Evolutionary conservation across 2,797 vertebrate species (phyloP).

Genomic region (Carcharodon carcharias): DNA sequence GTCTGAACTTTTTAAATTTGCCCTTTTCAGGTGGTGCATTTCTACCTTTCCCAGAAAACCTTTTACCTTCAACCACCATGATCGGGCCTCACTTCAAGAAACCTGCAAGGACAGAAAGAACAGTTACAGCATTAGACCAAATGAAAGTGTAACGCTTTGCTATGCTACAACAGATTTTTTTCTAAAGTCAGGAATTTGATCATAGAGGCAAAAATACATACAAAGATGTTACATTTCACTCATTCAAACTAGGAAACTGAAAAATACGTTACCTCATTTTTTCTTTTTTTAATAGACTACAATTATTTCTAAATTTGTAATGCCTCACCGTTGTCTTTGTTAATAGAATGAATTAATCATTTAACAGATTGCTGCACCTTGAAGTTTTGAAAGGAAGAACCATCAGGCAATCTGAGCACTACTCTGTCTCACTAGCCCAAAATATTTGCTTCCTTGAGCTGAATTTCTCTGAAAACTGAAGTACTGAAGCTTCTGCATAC

Average conservation of each 20-base stretch:
- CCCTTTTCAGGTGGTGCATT: constrained; percentile 45
- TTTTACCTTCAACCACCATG: constrained; percentile 55
- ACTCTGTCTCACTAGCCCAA: neutral
- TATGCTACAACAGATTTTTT: constrained; percentile 20
- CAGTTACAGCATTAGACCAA: accelerated
- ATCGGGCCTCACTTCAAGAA: constrained; percentile 42
- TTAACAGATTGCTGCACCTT: neutral
- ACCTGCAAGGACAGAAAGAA: neutral
- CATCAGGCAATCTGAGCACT: neutral
- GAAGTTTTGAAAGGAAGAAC: neutral
- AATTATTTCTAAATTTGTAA: neutral
- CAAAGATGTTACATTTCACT: neutral
- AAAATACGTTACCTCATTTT: neutral
- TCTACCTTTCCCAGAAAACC: constrained; percentile 45
- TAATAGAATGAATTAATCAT: neutral
- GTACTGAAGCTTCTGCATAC: neutral
- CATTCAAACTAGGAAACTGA: neutral
- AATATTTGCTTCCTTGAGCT: neutral
- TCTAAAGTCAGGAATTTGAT: neutral
- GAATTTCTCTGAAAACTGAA: neutral
- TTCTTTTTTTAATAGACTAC: neutral
- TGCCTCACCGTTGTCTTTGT: neutral
- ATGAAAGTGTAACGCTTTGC: neutral
- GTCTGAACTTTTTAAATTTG: constrained; percentile 50
- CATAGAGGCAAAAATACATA: neutral